A percentile compares a stretch with the other conserved stretches of the same genome.
phyloP scores from a whole-genome alignment of 1,140 invertebrate genomes.

The Bombus turneri region DNA sequence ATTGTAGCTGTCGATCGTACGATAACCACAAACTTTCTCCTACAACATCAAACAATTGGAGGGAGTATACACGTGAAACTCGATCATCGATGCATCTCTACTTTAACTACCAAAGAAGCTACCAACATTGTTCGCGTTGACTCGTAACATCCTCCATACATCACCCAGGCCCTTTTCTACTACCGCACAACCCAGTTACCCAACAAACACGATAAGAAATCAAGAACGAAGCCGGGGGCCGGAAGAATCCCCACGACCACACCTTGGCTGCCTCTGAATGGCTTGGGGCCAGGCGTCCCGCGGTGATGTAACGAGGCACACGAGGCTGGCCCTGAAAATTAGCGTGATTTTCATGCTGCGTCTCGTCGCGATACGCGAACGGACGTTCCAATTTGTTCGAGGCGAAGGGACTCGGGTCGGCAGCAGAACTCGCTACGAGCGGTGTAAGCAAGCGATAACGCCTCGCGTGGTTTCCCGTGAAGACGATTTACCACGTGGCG shows the following conservation, averaged over 20 bases:
- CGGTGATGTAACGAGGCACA: slow-evolving; percentile 32
- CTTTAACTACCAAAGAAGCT: too few relatives aligned
- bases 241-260: neutral
- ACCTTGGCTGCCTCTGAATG: neutral
- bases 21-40: too few relatives aligned
- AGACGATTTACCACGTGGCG: too few relatives aligned
- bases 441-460: slow-evolving; percentile 16
- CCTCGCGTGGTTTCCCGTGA: neutral
- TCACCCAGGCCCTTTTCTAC: neutral
- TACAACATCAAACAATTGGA: too few relatives aligned
- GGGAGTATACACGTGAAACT: neutral
- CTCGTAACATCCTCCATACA: neutral
- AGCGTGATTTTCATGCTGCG: slow-evolving; percentile 45
- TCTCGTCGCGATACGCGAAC: neutral
- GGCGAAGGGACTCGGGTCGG: neutral
- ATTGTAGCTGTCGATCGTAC: too few relatives aligned
- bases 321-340: slow-evolving; percentile 36
- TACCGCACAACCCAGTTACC: neutral
- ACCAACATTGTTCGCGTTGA: neutral
- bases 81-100: neutral
- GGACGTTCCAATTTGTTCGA: slow-evolving; percentile 51
- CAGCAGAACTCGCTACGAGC: slow-evolving; percentile 52
- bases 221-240: neutral
- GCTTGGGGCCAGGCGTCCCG: slow-evolving; percentile 8
- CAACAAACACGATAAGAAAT: neutral